A percentile compares a stretch with the other conserved stretches of the same genome.
Evolutionary conservation across 1,140 invertebrate species (phyloP).

Genomic region (Caenorhabditis inopinata): DNA sequence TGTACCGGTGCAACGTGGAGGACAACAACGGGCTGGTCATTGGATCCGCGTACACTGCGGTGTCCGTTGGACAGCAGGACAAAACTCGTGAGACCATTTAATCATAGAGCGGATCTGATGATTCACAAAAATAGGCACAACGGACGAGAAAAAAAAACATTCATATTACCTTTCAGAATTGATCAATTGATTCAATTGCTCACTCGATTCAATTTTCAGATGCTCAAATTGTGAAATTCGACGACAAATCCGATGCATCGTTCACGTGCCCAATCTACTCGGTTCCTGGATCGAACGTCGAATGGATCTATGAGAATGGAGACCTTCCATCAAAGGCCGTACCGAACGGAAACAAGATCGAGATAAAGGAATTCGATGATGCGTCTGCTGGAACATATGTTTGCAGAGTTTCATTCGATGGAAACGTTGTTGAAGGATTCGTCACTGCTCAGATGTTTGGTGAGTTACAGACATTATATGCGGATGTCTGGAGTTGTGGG

Average conservation of each 20-base stretch:
- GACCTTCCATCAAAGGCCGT: conserved; percentile 57
- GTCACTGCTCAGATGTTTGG: conserved; percentile 65
- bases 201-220: conserved; percentile 50
- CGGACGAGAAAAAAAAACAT: background rate
- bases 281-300: conserved; percentile 60
- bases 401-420: conserved; percentile 60
- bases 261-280: conserved; percentile 63
- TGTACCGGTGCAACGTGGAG: conserved; percentile 65
- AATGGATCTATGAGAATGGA: conserved; percentile 53
- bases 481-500: too few species aligned
- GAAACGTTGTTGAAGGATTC: conserved; percentile 60
- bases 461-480: too few species aligned
- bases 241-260: conserved; percentile 61
- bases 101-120: background rate
- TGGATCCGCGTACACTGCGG: conserved; percentile 60
- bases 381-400: conserved; percentile 57
- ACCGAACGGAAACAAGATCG: conserved; percentile 59
- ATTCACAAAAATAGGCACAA: background rate
- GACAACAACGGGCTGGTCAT: conserved; percentile 60
- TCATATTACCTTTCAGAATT: background rate
- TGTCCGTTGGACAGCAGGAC: conserved; percentile 57
- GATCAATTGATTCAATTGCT: background rate
- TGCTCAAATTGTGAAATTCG: conserved; percentile 55
- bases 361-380: conserved; percentile 62
- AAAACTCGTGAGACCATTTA: conserved; percentile 29